Conservation (phyloP, 2,113 vertebrate species). For the Toxotes jaculatrix region DNA sequence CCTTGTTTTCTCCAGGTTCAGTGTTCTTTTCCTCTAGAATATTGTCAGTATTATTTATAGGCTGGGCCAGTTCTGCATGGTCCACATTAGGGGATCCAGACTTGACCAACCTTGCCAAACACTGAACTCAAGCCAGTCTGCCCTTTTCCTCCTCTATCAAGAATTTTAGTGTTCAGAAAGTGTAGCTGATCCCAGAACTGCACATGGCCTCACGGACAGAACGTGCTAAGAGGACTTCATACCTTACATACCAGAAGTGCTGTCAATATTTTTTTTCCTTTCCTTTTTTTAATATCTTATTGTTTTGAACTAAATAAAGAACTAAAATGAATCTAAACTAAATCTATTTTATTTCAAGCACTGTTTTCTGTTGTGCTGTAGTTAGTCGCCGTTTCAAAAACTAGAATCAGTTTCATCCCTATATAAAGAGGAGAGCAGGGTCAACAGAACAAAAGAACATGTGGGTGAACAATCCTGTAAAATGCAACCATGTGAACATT, state of each 20-base stretch:
- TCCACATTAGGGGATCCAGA: conserved; percentile 76
- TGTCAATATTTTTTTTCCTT: background rate
- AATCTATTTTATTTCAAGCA: background rate
- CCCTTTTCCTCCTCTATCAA: background rate
- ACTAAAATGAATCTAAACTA: background rate
- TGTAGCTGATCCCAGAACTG: conserved; percentile 49
- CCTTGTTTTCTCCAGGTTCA: conserved; percentile 46
- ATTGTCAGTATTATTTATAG: conserved; percentile 80
- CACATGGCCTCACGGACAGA: conserved; percentile 9
- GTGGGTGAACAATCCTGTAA: background rate
- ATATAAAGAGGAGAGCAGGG: background rate
- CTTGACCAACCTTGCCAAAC: conserved; percentile 13
- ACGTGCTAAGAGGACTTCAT: conserved; percentile 49
- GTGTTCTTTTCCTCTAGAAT: conserved; percentile 49
- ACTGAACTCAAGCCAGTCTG: conserved; percentile 42
- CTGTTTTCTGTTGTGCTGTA: background rate
- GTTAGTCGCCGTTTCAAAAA: background rate
- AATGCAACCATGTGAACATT: background rate
- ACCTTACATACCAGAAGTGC: conserved; percentile 62
- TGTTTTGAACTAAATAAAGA: background rate
- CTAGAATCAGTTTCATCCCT: background rate
- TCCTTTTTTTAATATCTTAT: background rate
- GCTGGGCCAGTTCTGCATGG: conserved; percentile 80
- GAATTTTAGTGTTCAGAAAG: background rate
- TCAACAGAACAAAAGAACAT: background rate